Conservation (phyloP, 2,888 invertebrate genomes). For the Himalopsyche tibetana region DNA sequence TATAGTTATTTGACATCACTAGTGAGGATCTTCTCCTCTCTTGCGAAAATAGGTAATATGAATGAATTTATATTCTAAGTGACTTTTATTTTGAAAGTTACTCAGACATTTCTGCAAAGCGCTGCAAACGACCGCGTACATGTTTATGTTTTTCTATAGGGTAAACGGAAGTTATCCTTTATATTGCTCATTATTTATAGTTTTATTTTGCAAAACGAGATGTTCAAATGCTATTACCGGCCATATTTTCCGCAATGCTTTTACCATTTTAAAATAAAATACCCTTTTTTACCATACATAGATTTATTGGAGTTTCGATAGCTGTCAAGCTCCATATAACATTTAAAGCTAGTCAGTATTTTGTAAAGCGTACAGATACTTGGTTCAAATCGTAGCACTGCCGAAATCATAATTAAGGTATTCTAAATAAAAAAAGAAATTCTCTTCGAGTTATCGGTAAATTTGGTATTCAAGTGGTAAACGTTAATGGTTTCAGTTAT, state of each 20-base stretch:
- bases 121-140: conserved; percentile 50
- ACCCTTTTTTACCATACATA: too few species aligned
- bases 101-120: conserved; percentile 50
- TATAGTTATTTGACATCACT: not conserved
- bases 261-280: not conserved
- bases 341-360: too few species aligned
- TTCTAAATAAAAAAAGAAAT: too few species aligned
- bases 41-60: conserved; percentile 53
- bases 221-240: conserved; percentile 5
- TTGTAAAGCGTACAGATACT: too few species aligned
- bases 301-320: too few species aligned
- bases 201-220: conserved; percentile 31
- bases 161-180: conserved; percentile 38
- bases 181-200: conserved; percentile 36
- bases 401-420: too few species aligned
- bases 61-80: conserved; percentile 61
- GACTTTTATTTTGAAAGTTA: conserved; percentile 61
- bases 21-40: not conserved
- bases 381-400: too few species aligned
- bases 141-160: conserved; percentile 43
- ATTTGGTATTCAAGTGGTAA: too few species aligned
- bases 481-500: too few species aligned
- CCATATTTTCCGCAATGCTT: conserved; percentile 11
- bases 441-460: too few species aligned
- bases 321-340: too few species aligned